phyloP scores from a whole-genome alignment of 2,888 invertebrate species.

The Heliconius cydno region DNA sequence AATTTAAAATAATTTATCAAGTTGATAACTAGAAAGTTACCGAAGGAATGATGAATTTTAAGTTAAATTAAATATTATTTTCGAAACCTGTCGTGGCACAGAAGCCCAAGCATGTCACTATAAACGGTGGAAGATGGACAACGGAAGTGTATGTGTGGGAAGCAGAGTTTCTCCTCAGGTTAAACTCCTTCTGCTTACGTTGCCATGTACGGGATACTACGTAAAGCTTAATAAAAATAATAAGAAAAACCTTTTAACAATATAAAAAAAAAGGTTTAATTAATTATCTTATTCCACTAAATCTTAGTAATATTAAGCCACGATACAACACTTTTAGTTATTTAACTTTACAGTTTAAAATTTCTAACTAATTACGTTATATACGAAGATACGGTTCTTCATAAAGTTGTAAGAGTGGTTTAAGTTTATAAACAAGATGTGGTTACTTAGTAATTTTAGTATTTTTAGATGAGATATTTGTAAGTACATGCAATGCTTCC shows the following conservation, averaged over 20 bases:
- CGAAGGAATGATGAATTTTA: too few relatives aligned
- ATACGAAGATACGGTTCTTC: slow-evolving; percentile 2
- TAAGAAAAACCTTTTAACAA: background rate
- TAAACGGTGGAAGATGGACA: background rate
- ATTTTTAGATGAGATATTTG: too few relatives aligned
- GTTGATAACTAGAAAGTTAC: too few relatives aligned
- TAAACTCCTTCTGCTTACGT: background rate
- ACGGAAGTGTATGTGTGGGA: background rate
- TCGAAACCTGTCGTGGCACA: too few relatives aligned
- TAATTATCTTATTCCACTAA: background rate
- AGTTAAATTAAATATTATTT: too few relatives aligned
- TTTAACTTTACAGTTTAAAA: background rate
- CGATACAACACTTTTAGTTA: slow-evolving; percentile 1
- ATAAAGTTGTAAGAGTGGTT: background rate
- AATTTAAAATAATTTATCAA: too few relatives aligned
- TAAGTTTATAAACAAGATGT: slow-evolving; percentile 2
- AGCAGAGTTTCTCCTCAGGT: background rate
- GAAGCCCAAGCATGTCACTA: too few relatives aligned
- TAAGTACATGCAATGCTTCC: too few relatives aligned
- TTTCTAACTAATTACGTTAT: slow-evolving; percentile 14
- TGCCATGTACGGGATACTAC: background rate
- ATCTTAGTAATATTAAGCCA: background rate
- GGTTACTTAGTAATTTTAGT: background rate
- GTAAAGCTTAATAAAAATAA: background rate
- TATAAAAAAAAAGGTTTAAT: background rate